A percentile compares a stretch with the other conserved stretches of the same genome.
Conservation (phyloP, 2,113 vertebrate species). For the Nanorana parkeri region DNA sequence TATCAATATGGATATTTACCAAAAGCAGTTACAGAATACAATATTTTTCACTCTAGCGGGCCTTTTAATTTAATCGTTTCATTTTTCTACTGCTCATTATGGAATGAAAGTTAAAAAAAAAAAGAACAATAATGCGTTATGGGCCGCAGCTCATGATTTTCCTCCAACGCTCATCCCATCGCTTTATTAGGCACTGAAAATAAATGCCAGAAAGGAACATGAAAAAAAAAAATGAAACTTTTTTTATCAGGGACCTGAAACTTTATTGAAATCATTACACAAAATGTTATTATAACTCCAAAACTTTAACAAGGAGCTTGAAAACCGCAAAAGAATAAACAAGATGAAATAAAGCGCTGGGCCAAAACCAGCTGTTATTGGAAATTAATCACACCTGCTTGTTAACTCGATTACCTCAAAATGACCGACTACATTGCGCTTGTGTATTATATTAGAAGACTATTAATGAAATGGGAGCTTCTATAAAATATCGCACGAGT, state of each 20-base stretch:
- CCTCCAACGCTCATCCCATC: too few species aligned
- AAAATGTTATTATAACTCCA: slow-evolving; percentile 22
- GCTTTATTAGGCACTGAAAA: too few species aligned
- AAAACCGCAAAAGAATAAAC: slow-evolving; percentile 18
- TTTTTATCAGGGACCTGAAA: not conserved
- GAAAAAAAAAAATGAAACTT: not conserved
- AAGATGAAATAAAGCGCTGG: slow-evolving; percentile 20
- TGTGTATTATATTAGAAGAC: slow-evolving; percentile 36
- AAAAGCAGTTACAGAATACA: too few species aligned
- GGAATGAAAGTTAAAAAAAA: too few species aligned
- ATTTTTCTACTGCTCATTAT: too few species aligned
- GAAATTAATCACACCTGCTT: slow-evolving; percentile 53
- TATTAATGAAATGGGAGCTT: slow-evolving; percentile 46
- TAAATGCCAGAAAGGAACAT: not conserved
- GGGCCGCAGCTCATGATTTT: too few species aligned
- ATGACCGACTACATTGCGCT: slow-evolving; percentile 44
- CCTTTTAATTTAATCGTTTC: too few species aligned
- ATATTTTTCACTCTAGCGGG: too few species aligned
- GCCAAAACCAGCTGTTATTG: slow-evolving; percentile 40
- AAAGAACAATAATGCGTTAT: too few species aligned
- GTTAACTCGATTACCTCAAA: slow-evolving; percentile 52
- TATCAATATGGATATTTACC: too few species aligned
- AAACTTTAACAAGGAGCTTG: slow-evolving; percentile 18
- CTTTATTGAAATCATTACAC: slow-evolving; percentile 23
- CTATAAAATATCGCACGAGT: slow-evolving; percentile 45